Conservation (phyloP, 2,113 vertebrate genomes). For the Bombycilla garrulus region DNA sequence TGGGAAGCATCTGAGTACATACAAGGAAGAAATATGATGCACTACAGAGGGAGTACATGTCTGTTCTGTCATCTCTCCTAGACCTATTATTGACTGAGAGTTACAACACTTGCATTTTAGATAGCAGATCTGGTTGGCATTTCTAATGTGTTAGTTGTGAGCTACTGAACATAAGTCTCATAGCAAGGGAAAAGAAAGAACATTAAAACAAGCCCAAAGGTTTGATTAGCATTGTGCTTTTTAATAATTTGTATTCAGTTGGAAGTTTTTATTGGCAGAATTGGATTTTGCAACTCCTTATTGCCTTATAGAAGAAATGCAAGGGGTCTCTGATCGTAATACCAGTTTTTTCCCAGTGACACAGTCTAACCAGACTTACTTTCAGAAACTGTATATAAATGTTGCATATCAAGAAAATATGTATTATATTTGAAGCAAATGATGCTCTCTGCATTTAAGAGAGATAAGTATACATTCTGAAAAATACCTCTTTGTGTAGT, state of each 20-base stretch:
- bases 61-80: neutral
- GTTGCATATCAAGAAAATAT: neutral
- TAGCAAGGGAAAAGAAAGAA: neutral
- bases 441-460: neutral
- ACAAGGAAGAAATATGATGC: neutral
- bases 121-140: neutral
- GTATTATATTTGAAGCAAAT: neutral
- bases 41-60: neutral
- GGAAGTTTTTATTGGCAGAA: neutral
- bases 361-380: neutral
- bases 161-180: neutral
- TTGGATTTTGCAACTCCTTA: neutral
- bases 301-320: neutral
- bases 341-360: neutral
- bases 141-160: neutral
- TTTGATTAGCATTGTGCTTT: neutral
- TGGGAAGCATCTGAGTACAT: conserved; percentile 9
- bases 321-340: neutral
- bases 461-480: neutral
- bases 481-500: neutral
- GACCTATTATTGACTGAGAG: neutral
- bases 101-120: neutral
- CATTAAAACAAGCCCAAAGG: neutral
- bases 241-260: neutral
- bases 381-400: neutral